Evolutionary conservation across 2,113 vertebrate genomes (phyloP), one percentile per base, ranked within the genome.

Genomic region (Indicator indicator): DNA sequence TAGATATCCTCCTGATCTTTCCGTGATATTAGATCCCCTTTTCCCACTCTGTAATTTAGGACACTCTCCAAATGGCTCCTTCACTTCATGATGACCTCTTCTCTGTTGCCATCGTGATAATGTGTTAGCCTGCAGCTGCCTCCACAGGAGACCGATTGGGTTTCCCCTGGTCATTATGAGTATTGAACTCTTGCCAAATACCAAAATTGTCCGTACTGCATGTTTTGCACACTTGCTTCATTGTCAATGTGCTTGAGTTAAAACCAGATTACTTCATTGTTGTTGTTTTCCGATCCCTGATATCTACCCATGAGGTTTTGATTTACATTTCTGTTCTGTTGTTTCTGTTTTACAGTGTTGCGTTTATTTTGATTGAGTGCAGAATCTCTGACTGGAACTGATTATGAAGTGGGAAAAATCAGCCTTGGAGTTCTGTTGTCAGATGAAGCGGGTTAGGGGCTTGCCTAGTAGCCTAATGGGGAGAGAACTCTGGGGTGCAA

Each of bases 101-200:
- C 81, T 70, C 18, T n/a, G 77, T 82, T 94, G 83, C 92, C 86
- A 67, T 93, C 6, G n/a, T 62, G 94, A 92, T 93, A 54, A n/a
- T 48, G 7, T 13, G 67, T 54, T 17, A 36, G 63, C 56, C 60
- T 93, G 73, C 76, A 77, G 93, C 81, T 86, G 85, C 72, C 93
- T 75, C 89, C 19, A 8, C 54, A 4, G 90, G 87, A 58, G 32
- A 26, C 36, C 38, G 1, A 12, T 11, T 17, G 52, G 72, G 36
- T 74, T 83, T 93, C 78, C 83, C 93, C 55, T 59, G 74, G 21
- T 65, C 71, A 33, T 79, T 73, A 12, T 16, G 18, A 82, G 71
- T 56, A 67, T 46, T 80, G 90, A 94, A 76, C 86, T 92, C 77
- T 55, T 65, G 63, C 93, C 89, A 87, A 50, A 38, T 28, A 21